Percentiles rank a stretch among this genome's conserved stretches.
Evolutionary conservation across 2,113 vertebrate genomes (phyloP).

Genomic region (Hyperoodon ampullatus): DNA sequence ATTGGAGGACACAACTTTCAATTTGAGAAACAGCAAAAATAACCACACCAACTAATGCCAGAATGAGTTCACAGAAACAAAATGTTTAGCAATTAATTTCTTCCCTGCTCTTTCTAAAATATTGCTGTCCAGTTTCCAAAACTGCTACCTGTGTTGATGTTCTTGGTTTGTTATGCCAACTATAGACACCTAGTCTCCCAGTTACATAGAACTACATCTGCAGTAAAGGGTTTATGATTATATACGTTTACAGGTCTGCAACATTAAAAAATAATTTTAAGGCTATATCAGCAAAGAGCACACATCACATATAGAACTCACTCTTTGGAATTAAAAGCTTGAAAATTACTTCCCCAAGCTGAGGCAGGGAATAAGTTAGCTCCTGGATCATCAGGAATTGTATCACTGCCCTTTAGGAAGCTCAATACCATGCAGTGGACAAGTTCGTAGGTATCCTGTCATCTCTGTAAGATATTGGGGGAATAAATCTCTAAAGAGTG

Average conservation of each 20-base stretch:
- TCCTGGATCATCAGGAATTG: not conserved
- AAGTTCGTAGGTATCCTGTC: not conserved
- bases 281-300: not conserved
- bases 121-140: not conserved
- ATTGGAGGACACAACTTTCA: slow-evolving; percentile 40
- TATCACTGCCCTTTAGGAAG: not conserved
- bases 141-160: not conserved
- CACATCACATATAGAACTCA: not conserved
- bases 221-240: not conserved
- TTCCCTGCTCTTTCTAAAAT: not conserved
- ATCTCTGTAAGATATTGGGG: not conserved
- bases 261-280: not conserved
- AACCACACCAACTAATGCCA: not conserved
- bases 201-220: not conserved
- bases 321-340: not conserved
- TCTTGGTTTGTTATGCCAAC: not conserved
- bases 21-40: slow-evolving; percentile 26
- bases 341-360: not conserved
- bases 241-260: not conserved
- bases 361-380: not conserved
- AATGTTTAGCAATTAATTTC: not conserved
- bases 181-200: not conserved
- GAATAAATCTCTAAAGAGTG: not conserved
- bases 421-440: accelerated
- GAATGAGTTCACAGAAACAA: not conserved